Percentiles rank a stretch among this genome's conserved stretches.
phyloP scores from a whole-genome alignment of 2,113 vertebrate genomes.

The Carassius gibelio region DNA sequence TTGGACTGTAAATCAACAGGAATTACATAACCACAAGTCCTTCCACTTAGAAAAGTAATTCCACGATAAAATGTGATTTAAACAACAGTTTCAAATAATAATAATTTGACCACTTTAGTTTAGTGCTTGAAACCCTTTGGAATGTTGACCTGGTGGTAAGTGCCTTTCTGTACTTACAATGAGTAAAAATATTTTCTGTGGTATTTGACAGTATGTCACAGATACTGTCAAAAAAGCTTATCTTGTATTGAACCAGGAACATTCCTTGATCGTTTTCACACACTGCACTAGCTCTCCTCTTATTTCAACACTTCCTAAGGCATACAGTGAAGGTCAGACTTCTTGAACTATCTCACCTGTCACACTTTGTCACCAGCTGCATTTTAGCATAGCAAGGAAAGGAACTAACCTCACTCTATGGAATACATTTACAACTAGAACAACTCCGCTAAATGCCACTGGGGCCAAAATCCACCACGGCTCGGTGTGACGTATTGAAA shows the following conservation, averaged over 20 bases:
- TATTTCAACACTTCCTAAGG: background rate
- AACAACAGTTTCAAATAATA: background rate
- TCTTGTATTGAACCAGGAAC: background rate
- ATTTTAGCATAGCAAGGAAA: constrained; percentile 41
- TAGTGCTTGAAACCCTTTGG: background rate
- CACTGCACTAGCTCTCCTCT: background rate
- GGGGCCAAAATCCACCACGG: constrained; percentile 34
- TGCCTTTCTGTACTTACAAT: background rate
- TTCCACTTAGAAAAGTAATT: background rate
- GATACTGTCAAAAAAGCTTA: background rate
- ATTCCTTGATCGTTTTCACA: constrained; percentile 9
- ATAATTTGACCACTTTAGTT: background rate
- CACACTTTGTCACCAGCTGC: constrained; percentile 47
- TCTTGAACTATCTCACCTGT: constrained; percentile 51
- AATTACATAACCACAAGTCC: too few species aligned
- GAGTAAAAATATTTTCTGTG: background rate
- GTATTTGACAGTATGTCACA: background rate
- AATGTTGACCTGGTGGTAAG: background rate
- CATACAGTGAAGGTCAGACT: constrained; percentile 32
- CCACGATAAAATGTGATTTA: background rate
- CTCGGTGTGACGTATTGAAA: constrained; percentile 53
- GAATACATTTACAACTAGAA: constrained; percentile 50
- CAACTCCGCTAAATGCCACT: constrained; percentile 51
- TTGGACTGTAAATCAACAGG: background rate
- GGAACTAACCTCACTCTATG: constrained; percentile 35